Conservation (phyloP, 2,888 invertebrate species). For the Drosophila paucipuncta region DNA sequence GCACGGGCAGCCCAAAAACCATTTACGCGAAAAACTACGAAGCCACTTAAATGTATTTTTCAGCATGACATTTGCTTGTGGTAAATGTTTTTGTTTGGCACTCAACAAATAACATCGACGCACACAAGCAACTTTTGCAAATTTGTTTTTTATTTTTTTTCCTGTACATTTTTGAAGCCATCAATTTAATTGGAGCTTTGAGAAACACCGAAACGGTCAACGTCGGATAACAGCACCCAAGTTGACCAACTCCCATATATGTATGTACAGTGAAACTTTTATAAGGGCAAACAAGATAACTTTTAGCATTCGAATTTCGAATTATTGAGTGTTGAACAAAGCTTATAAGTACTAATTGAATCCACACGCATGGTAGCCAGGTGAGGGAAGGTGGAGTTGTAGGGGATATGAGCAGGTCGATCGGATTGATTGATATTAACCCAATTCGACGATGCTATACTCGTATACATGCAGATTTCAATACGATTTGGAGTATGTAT, state of each 20-base stretch:
- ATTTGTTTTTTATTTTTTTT: not conserved
- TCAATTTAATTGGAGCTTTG: not conserved
- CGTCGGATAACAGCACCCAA: not conserved
- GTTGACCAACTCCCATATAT: not conserved
- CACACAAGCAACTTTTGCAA: not conserved
- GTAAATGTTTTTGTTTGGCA: not conserved
- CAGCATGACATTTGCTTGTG: not conserved
- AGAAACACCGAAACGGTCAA: not conserved
- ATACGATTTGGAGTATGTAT: not conserved
- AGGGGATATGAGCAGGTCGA: not conserved
- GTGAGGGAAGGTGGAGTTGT: not conserved
- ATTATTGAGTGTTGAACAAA: not conserved
- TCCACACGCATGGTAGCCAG: not conserved
- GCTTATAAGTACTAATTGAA: conserved; percentile 7
- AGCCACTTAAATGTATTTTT: not conserved
- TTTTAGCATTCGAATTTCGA: conserved; percentile 1
- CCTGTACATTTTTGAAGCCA: not conserved
- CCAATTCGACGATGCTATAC: not conserved
- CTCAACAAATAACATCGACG: not conserved
- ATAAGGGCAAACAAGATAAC: not conserved
- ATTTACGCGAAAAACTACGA: not conserved
- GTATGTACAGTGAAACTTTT: conserved; percentile 6
- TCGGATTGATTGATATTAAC: conserved; percentile 1
- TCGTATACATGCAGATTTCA: not conserved
- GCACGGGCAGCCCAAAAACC: not conserved